phyloP scores from a whole-genome alignment of 35 echinoderm and acorn worm species.

The Patiria miniata region DNA sequence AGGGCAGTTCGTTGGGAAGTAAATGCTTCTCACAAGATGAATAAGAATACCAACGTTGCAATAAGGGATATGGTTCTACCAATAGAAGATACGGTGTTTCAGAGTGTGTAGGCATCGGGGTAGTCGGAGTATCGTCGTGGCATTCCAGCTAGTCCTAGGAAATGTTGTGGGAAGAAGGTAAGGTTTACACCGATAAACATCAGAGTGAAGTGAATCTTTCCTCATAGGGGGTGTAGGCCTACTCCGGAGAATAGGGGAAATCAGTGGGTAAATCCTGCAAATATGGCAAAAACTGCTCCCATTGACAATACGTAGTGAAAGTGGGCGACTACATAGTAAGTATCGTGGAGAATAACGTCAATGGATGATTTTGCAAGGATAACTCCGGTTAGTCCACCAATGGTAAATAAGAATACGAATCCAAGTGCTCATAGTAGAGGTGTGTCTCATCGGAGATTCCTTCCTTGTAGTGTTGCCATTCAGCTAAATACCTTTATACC shows the following conservation, averaged over 20 bases:
- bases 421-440: constrained; percentile 65
- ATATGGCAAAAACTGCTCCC: constrained; percentile 87
- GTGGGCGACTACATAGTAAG: constrained; percentile 87
- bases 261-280: constrained; percentile 78
- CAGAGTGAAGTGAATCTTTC: constrained; percentile 67
- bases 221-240: constrained; percentile 42
- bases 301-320: constrained; percentile 83
- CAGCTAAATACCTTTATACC: constrained; percentile 90
- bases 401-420: constrained; percentile 79
- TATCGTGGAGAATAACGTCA: constrained; percentile 72
- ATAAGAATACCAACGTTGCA: constrained; percentile 57
- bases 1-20: constrained; percentile 1
- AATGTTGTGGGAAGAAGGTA: constrained; percentile 90
- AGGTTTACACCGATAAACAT: constrained; percentile 86
- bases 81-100: constrained; percentile 70
- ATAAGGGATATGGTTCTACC: constrained; percentile 60
- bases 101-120: constrained; percentile 78
- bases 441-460: constrained; percentile 56
- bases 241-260: constrained; percentile 66
- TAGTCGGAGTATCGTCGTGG: constrained; percentile 86
- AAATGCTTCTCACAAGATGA: constrained; percentile 67
- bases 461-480: constrained; percentile 73
- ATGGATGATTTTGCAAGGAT: constrained; percentile 69
- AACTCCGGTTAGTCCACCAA: constrained; percentile 82
- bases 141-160: constrained; percentile 80